Evolutionary conservation across 2,888 invertebrate genomes (phyloP).

Genomic region (Stenoptilia bipunctidactyla): DNA sequence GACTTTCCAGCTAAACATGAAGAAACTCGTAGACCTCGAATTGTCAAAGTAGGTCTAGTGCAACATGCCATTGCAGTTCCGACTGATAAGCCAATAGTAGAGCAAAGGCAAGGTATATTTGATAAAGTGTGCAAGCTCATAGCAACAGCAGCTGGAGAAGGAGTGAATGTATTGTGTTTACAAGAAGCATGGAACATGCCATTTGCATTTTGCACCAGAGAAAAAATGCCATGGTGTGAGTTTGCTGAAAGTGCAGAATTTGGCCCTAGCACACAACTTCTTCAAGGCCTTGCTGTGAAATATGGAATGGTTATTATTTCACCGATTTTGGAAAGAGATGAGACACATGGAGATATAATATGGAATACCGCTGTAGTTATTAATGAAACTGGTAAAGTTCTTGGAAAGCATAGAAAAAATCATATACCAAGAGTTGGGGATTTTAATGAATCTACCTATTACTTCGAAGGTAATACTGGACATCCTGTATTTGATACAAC

Average conservation of each 20-base stretch:
- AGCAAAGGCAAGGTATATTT: slow-evolving; percentile 85
- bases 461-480: slow-evolving; percentile 95
- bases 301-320: slow-evolving; percentile 95
- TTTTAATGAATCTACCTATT: slow-evolving; percentile 99
- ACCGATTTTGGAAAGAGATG: slow-evolving; percentile 95
- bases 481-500: slow-evolving; percentile 94
- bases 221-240: slow-evolving; percentile 97
- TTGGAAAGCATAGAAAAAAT: slow-evolving; percentile 97
- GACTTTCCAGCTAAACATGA: slow-evolving; percentile 78
- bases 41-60: slow-evolving; percentile 86
- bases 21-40: slow-evolving; percentile 76
- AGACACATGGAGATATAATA: slow-evolving; percentile 85
- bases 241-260: slow-evolving; percentile 91
- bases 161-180: slow-evolving; percentile 91
- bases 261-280: slow-evolving; percentile 87
- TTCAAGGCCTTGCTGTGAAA: slow-evolving; percentile 81
- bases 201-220: slow-evolving; percentile 97
- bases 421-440: slow-evolving; percentile 98
- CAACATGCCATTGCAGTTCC: slow-evolving; percentile 87
- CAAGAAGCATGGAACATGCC: slow-evolving; percentile 99
- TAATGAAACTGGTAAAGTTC: slow-evolving; percentile 83
- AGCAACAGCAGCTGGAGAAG: slow-evolving; percentile 79
- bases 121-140: slow-evolving; percentile 81
- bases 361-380: slow-evolving; percentile 98
- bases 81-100: slow-evolving; percentile 79